Evolutionary conservation across 2,113 vertebrate species (phyloP), one percentile per base, ranked within the genome.

Genomic region (Columba janthina): DNA sequence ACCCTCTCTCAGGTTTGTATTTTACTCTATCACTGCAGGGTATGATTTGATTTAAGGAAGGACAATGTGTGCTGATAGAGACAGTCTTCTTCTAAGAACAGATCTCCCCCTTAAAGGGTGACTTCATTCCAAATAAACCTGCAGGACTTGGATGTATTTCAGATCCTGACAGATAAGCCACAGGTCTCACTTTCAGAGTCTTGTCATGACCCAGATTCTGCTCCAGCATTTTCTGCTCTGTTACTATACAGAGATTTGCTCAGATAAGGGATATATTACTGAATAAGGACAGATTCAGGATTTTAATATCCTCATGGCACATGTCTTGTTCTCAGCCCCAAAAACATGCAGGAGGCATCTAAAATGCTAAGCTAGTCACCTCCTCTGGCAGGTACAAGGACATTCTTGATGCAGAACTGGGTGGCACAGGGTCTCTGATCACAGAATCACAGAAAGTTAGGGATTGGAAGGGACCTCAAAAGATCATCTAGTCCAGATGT

Each of bases 191-290:
- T 95, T 88, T 75, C 61, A 81, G 29, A 83, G 62, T 46, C 93
- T 32, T 88, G 62, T n/a, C 86, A 8, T 85, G 96, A 95, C 96
- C 95, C 86, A 96, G 90, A 97, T 97, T 96, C 89, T 32, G 66
- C 84, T 92, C 79, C 93, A 90, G 84, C 57, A 61, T 78, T 83
- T 92, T 34, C 54, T 82, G 44, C 66, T 87, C 48, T 46, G 4
- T 38, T 66, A 48, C 53, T 57, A 3, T 20, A 8, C 16, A n/a
- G 84, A 87, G 61, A 78, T 61, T 32, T 57, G 48, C 38, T 57
- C 53, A 22, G 28, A 6, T 38, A 32, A 56, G 32, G 24, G 42
- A 40, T 8, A 3, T 0, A 6, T n/a, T 6, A 5, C 32, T 11
- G 5, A 44, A n/a, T 0, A 56, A 48, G 32, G 44, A 19, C 19